Conservation (phyloP, 2,797 vertebrate species). For the Gymnothorax reevesii region DNA sequence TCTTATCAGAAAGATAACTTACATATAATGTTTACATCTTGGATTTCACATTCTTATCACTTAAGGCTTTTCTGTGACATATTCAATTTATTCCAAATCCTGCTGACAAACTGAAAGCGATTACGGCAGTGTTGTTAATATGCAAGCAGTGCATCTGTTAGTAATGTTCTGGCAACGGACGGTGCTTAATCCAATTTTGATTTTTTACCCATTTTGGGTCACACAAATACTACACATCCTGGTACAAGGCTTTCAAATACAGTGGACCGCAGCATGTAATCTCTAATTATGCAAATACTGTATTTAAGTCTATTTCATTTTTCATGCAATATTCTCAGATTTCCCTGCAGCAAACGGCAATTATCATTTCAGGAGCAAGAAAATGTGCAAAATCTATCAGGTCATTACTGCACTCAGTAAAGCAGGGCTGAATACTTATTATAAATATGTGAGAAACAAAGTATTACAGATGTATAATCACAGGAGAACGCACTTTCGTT, state of each 20-base stretch:
- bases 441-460: neutral
- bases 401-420: neutral
- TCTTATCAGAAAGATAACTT: slow-evolving; percentile 3
- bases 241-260: slow-evolving; percentile 5
- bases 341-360: neutral
- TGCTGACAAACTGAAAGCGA: neutral
- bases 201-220: neutral
- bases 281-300: neutral
- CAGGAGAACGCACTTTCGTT: neutral
- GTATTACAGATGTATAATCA: slow-evolving; percentile 15
- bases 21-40: slow-evolving; percentile 5
- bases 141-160: slow-evolving; percentile 2
- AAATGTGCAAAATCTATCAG: slow-evolving; percentile 4
- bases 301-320: neutral
- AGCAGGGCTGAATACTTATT: neutral
- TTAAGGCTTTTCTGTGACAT: neutral
- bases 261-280: slow-evolving; percentile 5
- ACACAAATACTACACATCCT: neutral
- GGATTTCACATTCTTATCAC: slow-evolving; percentile 11
- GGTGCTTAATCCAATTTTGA: neutral
- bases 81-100: slow-evolving; percentile 2
- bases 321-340: slow-evolving; percentile 5
- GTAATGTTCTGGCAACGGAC: neutral
- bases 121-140: neutral
- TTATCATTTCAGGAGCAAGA: neutral